These are phyloP conservation scores for Euphysa ruthae DNA, from an alignment of 30 jellyfish, hydroid and myxozoan genomes.

Conservation along the genomic window DNA sequence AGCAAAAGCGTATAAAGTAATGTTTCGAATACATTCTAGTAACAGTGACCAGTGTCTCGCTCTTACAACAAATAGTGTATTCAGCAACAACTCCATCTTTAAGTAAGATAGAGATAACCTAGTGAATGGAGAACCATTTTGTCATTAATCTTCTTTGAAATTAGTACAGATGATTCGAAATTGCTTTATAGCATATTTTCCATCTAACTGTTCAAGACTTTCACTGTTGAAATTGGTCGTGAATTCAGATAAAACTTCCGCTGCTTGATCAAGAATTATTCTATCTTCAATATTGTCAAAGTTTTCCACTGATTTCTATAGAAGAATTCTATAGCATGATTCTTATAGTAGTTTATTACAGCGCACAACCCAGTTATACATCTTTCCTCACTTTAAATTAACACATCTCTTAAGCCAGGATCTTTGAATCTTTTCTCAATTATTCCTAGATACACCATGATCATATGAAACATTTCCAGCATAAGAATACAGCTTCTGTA, in stretches of 20 bases:
- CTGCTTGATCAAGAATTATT: neutral
- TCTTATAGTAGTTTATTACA: neutral
- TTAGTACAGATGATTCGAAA: neutral
- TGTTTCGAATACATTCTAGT: no score
- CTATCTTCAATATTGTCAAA: neutral
- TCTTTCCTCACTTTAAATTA: neutral
- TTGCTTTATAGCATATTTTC: neutral
- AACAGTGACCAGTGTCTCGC: no score
- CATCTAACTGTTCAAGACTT: neutral
- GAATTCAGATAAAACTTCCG: neutral
- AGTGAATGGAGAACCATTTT: neutral
- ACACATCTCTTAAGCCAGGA: slow-evolving; percentile 18
- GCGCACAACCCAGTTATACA: neutral
- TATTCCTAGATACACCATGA: slow-evolving; percentile 16
- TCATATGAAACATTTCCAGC: slow-evolving; percentile 16
- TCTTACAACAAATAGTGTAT: no score
- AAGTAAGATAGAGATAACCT: neutral
- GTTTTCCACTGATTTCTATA: neutral
- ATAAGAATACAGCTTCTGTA: slow-evolving; percentile 7
- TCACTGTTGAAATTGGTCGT: neutral
- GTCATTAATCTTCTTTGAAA: neutral
- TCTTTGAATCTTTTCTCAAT: slow-evolving; percentile 24
- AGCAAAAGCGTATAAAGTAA: no score
- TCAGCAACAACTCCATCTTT: neutral
- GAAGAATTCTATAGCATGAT: neutral